Percentiles rank a stretch among this genome's conserved stretches.
phyloP scores from a whole-genome alignment of 1,140 invertebrate genomes.

The Penaeus japonicus region DNA sequence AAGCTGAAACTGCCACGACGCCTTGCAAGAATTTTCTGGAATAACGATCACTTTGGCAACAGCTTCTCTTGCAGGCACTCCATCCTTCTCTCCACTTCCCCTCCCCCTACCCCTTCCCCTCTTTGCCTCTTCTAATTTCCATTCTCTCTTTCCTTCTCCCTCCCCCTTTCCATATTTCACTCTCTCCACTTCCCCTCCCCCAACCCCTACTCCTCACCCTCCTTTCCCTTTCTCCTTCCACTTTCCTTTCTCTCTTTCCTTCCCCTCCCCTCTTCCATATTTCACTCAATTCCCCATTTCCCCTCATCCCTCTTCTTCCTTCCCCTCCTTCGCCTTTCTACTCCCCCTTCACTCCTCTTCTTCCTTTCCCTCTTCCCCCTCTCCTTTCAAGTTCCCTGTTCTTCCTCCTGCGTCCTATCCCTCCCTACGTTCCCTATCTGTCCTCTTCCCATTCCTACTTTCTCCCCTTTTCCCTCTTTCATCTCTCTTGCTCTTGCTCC shows the following conservation, averaged over 20 bases:
- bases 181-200: neutral
- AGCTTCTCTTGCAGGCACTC: neutral
- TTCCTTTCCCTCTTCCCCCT: neutral
- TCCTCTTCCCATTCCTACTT: too few relatives aligned
- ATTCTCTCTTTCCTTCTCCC: too few relatives aligned
- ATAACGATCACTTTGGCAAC: constrained; percentile 1
- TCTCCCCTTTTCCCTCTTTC: neutral
- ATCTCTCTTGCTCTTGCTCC: neutral
- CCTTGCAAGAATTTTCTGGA: neutral
- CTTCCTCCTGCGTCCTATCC: too few relatives aligned
- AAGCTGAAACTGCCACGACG: neutral
- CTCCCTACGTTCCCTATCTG: neutral
- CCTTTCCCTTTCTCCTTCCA: neutral
- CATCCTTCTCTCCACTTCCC: neutral
- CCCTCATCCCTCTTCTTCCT: neutral
- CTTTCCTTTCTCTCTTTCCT: neutral
- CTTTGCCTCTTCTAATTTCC: too few relatives aligned
- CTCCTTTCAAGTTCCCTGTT: neutral
- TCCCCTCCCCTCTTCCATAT: neutral
- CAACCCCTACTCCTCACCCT: neutral
- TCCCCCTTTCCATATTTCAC: too few relatives aligned
- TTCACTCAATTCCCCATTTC: neutral
- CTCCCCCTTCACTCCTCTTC: neutral
- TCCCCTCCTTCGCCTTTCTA: neutral
- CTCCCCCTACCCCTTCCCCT: neutral